phyloP scores from a whole-genome alignment of 2,888 invertebrate species.

The Ophion slaviceki region DNA sequence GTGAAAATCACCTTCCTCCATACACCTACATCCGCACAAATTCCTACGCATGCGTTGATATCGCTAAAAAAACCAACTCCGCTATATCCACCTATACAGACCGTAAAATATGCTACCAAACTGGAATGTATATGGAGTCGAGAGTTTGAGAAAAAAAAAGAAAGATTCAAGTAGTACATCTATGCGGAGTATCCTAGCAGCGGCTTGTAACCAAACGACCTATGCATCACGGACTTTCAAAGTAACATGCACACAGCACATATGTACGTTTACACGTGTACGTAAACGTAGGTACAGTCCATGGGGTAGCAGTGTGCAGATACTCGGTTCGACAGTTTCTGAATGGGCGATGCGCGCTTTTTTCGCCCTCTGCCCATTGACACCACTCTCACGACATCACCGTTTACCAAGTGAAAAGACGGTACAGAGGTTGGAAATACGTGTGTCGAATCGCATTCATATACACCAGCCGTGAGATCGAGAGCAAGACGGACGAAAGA shows the following conservation, averaged over 20 bases:
- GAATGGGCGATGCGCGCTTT: constrained; percentile 61
- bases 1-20: too few species aligned
- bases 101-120: constrained; percentile 60
- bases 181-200: constrained; percentile 4
- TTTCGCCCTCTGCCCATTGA: constrained; percentile 60
- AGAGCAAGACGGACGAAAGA: constrained; percentile 51
- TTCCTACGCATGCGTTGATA: too few species aligned
- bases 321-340: constrained; percentile 59
- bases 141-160: constrained; percentile 39
- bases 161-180: constrained; percentile 35
- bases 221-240: constrained; percentile 60
- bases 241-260: constrained; percentile 52
- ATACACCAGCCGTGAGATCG: constrained; percentile 28
- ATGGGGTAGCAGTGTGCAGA: constrained; percentile 22
- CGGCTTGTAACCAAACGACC: constrained; percentile 33
- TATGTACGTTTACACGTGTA: constrained; percentile 16
- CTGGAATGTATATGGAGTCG: constrained; percentile 36
- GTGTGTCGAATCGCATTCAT: constrained; percentile 51
- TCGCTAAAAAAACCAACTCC: not conserved
- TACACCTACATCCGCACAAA: too few species aligned
- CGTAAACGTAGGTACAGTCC: not conserved
- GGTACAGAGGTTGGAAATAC: constrained; percentile 54
- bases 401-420: constrained; percentile 63
- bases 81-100: constrained; percentile 11
- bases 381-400: constrained; percentile 59